phyloP scores from a whole-genome alignment of 30 jellyfish, hydroid and myxozoan genomes.

The Mastigias papua region DNA sequence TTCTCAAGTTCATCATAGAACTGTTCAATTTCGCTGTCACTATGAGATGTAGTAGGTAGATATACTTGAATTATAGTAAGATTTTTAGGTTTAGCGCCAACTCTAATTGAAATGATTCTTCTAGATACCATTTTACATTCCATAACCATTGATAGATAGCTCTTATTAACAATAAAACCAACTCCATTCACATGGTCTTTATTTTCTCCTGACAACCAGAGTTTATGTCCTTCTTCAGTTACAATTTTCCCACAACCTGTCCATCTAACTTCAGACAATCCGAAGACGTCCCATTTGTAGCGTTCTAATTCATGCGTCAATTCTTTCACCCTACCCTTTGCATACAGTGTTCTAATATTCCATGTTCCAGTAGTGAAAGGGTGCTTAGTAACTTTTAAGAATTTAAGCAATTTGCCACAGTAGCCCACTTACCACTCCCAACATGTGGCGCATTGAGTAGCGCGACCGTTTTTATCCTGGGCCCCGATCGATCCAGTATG shows the following conservation, averaged over 20 bases:
- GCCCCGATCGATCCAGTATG: constrained; percentile 53
- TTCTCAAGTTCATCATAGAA: constrained; percentile 38
- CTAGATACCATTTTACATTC: constrained; percentile 29
- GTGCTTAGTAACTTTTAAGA: not conserved
- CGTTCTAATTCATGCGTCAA: constrained; percentile 29
- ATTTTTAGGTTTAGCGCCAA: constrained; percentile 14
- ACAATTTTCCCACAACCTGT: constrained; percentile 17
- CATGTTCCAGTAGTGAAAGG: constrained; percentile 25
- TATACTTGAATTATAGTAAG: constrained; percentile 42
- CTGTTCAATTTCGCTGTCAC: constrained; percentile 10
- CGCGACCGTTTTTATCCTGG: constrained; percentile 24
- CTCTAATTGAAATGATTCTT: constrained; percentile 33
- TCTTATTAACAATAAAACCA: constrained; percentile 23
- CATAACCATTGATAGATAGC: constrained; percentile 7
- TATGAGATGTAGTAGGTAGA: constrained; percentile 22
- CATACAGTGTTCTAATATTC: constrained; percentile 32
- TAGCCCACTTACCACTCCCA: not conserved
- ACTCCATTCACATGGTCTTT: constrained; percentile 18
- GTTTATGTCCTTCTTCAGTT: constrained; percentile 45
- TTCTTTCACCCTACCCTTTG: constrained; percentile 10
- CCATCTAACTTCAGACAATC: constrained; percentile 36
- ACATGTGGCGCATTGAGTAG: constrained; percentile 1
- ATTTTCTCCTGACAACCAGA: constrained; percentile 38
- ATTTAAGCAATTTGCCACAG: not conserved
- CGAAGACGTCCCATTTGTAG: constrained; percentile 36